These are phyloP conservation scores for Poeciliopsis gracilis DNA, from an alignment of 2,797 vertebrate species.

Conservation along the genomic window DNA sequence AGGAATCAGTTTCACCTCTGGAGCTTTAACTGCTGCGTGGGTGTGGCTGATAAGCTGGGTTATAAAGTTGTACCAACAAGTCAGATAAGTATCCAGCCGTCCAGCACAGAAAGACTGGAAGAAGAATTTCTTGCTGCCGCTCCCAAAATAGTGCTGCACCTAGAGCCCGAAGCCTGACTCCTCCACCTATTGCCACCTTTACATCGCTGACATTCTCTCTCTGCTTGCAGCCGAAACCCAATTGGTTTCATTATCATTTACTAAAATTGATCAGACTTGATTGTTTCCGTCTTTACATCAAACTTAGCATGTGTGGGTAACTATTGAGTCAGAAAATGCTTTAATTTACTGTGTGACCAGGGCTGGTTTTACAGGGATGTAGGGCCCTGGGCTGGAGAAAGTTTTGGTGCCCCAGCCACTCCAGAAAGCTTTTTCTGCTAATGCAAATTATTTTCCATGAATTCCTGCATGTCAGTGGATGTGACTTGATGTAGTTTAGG, in stretches of 20 bases:
- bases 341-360: no score
- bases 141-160: slow-evolving; percentile 16
- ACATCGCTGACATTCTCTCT: not conserved
- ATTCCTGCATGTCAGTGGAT: no score
- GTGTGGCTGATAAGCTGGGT: slow-evolving; percentile 57
- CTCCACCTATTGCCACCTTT: not conserved
- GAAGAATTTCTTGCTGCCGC: slow-evolving; percentile 35
- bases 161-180: not conserved
- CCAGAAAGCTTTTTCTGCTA: no score
- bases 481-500: no score
- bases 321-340: not conserved
- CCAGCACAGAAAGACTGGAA: slow-evolving; percentile 21
- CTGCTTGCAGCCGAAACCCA: not conserved
- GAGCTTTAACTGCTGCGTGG: slow-evolving; percentile 27
- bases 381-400: no score
- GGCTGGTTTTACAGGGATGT: no score
- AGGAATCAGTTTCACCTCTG: not conserved
- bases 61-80: slow-evolving; percentile 61
- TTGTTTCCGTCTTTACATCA: not conserved
- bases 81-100: slow-evolving; percentile 55
- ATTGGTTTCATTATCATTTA: not conserved
- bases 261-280: not conserved
- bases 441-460: no score
- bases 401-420: no score
- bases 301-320: not conserved